Base-by-base conservation (phyloP, 2,888 invertebrate genomes). In the Drosophila gaucha region DNA sequence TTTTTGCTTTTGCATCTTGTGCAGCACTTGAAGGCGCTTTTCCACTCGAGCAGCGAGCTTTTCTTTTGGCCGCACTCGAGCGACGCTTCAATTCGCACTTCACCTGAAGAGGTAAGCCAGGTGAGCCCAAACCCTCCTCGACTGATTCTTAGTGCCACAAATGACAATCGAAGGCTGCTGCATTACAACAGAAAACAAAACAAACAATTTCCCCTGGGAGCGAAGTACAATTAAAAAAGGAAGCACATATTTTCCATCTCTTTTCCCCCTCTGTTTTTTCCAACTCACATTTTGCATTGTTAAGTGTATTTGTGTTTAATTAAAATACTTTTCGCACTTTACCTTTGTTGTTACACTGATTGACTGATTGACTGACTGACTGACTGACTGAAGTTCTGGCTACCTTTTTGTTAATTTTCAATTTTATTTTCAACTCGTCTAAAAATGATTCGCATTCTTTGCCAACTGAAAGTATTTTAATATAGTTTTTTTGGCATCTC, bases 11-110 rank as follows among this genome's bases (percentile, higher is more conserved):
- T 65, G 26, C 69, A 59, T 63, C 74, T 74, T 33, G 60, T 51
- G 51, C 54, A 31, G 36, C 55, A 60, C 72, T 59, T 54, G 46
- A 67, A 66, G 41, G 44, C 71, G 75, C 79, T 82, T 78, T 82
- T 86, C 67, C 75, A 86, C 86, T 82, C 60, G 68, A 86, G 65
- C 79, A 62, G 55, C 49, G 68, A 64, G 79, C 78, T 70, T 68
- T 88, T 88, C 88, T 86, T n/a, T 71, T 78, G 66, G 67, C 58
- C 44, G 79, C 88, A 82, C 86, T 88, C 58, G 58, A 86, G 77
- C 78, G 73, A 44, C 69, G 74, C 80, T 80, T 78, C 87, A 88
- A 89, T 77, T 89, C 84, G 72, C 88, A 86, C 86, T 86, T 88
- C 80, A 89, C 68, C 80, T 84, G 68, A 73, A 82, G 86, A 60